phyloP scores from a whole-genome alignment of 2,797 vertebrate species.

The Spondyliosoma cantharus region DNA sequence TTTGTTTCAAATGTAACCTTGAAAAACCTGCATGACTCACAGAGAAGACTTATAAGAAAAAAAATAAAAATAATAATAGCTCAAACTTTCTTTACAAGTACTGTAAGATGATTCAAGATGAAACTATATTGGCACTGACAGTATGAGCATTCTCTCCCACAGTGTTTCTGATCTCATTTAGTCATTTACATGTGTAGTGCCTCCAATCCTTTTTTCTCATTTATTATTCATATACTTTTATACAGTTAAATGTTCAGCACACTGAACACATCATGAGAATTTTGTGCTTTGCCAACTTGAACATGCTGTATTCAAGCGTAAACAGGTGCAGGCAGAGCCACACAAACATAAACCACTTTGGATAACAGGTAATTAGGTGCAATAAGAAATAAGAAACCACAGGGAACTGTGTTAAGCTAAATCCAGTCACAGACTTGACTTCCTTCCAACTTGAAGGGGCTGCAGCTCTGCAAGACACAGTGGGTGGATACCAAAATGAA shows the following conservation, averaged over 20 bases:
- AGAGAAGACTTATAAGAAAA: constrained; percentile 1
- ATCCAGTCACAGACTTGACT: constrained; percentile 69
- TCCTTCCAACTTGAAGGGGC: constrained; percentile 70
- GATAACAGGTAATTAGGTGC: constrained; percentile 56
- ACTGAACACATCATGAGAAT: constrained; percentile 6
- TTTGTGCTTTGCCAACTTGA: constrained; percentile 10
- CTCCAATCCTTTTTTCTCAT: constrained; percentile 14
- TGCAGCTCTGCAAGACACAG: constrained; percentile 69
- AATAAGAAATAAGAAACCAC: constrained; percentile 45
- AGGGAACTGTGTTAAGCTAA: constrained; percentile 53
- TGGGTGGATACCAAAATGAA: constrained; percentile 71
- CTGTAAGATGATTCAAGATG: not conserved
- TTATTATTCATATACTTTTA: not conserved
- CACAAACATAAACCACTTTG: constrained; percentile 31
- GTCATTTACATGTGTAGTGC: constrained; percentile 8
- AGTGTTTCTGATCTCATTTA: constrained; percentile 8
- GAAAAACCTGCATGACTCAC: constrained; percentile 5
- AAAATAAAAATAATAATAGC: not conserved
- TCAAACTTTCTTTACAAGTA: constrained; percentile 5
- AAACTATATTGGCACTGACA: not conserved
- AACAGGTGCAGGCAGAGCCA: constrained; percentile 24
- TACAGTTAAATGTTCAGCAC: constrained; percentile 19
- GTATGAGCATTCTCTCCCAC: not conserved
- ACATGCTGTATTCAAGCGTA: not conserved
- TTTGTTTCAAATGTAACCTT: not conserved